phyloP scores from a whole-genome alignment of 2,888 invertebrate genomes.

The Resseliella maxima region DNA sequence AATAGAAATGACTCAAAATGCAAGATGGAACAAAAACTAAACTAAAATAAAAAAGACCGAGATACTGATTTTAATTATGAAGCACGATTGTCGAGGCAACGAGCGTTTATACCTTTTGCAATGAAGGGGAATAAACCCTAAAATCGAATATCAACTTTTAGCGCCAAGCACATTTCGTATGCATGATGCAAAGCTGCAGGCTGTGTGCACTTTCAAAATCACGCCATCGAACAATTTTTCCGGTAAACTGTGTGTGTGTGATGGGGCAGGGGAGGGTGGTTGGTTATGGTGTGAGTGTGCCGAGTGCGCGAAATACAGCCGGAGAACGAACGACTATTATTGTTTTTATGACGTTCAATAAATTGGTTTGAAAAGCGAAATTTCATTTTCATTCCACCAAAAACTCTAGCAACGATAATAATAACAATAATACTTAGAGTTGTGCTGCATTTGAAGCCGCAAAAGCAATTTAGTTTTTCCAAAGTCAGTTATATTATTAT shows the following conservation, averaged over 20 bases:
- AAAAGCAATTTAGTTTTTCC: not conserved
- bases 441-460: not conserved
- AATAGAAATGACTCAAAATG: not conserved
- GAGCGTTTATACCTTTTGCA: not conserved
- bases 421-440: not conserved
- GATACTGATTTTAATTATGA: constrained; percentile 42
- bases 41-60: not conserved
- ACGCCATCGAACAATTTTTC: not conserved
- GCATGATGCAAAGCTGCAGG: constrained; percentile 46
- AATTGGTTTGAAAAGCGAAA: constrained; percentile 29
- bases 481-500: constrained; percentile 49
- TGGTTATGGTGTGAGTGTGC: not conserved
- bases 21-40: constrained; percentile 6
- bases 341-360: constrained; percentile 53
- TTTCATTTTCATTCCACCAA: constrained; percentile 19
- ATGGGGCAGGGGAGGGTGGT: no score
- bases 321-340: not conserved
- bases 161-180: constrained; percentile 3
- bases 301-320: not conserved
- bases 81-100: not conserved
- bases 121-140: not conserved
- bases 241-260: not conserved
- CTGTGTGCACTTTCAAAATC: not conserved
- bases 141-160: constrained; percentile 45
- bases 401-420: not conserved